Evolutionary conservation across 1,140 invertebrate genomes (phyloP), one percentile per base, ranked within the genome.

Genomic region (Acromyrmex heyeri): DNA sequence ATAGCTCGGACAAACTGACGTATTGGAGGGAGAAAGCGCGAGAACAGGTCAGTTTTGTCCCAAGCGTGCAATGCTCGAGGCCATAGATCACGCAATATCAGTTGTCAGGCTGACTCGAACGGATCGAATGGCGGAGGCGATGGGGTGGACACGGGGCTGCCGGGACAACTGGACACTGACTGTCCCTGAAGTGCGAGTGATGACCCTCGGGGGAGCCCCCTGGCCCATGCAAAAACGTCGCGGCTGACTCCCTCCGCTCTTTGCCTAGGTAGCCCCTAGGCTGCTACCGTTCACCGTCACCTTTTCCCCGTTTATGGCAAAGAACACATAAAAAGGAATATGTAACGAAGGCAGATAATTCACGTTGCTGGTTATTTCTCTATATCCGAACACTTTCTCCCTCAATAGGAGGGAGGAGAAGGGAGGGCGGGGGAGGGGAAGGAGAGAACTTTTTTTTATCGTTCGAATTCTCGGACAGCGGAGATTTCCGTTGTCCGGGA

Each of bases 21-120:
- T 77, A 85, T 65, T 65, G 57, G 79, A 89, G 85, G 87, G 76
- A 73, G 85, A 75, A 82, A 64, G 78, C 57, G 53, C 83, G 69
- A 79, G 79, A 64, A 85, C 87, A 86, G 91, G 92, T 91, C 91
- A 93, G 90, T 92, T 90, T 92, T 93, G 94, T 95, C 95, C 94
- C 94, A 94, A 92, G 94, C 93, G 94, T 94, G 92, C 93, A 95
- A 94, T 95, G 93, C 91, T 94, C 92, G 91, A 90, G 90, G 93
- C 94, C 91, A 95, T 95, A 95, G 94, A 95, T 95, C 94, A 95
- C 94, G 94, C 94, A 95, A 95, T 95, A 95, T 95, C 94, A 95
- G 94, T 95, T 95, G 94, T 95, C 94, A 95, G 92, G 86, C 88
- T 82, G 81, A 67, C 88, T 82, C 91, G 92, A 93, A 93, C 93